These are phyloP conservation scores for Phallusia fumigata DNA, from an alignment of 23 tunicate genomes.

Conservation along the genomic window DNA sequence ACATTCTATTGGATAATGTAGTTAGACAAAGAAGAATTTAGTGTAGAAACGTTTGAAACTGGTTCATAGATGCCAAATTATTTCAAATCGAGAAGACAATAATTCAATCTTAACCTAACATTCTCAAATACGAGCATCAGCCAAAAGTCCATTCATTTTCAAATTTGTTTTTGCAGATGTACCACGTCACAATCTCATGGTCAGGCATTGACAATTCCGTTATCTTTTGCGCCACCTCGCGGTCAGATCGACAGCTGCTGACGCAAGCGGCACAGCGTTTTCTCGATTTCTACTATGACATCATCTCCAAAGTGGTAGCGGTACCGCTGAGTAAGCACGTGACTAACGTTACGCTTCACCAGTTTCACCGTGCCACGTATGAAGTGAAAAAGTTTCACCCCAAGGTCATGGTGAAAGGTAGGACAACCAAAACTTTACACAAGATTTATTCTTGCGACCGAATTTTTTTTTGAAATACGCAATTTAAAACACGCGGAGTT, in stretches of 20 bases:
- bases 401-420: slow-evolving; percentile 71
- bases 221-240: slow-evolving; percentile 64
- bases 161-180: slow-evolving; percentile 18
- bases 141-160: too few relatives aligned
- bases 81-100: too few relatives aligned
- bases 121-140: too few relatives aligned
- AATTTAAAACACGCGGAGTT: too few relatives aligned
- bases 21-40: too few relatives aligned
- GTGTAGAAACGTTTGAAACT: too few relatives aligned
- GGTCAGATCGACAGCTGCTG: slow-evolving; percentile 27
- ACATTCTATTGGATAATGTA: too few relatives aligned
- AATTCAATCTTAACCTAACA: too few relatives aligned
- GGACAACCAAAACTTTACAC: too few relatives aligned
- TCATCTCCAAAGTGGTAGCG: slow-evolving; percentile 45
- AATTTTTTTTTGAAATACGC: too few relatives aligned
- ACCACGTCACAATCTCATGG: slow-evolving; percentile 76
- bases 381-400: slow-evolving; percentile 45
- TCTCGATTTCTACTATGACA: slow-evolving; percentile 47
- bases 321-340: slow-evolving; percentile 39
- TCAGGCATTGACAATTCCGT: slow-evolving; percentile 62
- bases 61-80: too few relatives aligned
- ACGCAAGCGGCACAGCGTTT: slow-evolving; percentile 47
- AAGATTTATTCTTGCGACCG: not conserved
- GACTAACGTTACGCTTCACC: slow-evolving; percentile 68
- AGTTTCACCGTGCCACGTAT: slow-evolving; percentile 60